Conservation (phyloP, 2,888 invertebrate genomes). For the Hymenopus coronatus region DNA sequence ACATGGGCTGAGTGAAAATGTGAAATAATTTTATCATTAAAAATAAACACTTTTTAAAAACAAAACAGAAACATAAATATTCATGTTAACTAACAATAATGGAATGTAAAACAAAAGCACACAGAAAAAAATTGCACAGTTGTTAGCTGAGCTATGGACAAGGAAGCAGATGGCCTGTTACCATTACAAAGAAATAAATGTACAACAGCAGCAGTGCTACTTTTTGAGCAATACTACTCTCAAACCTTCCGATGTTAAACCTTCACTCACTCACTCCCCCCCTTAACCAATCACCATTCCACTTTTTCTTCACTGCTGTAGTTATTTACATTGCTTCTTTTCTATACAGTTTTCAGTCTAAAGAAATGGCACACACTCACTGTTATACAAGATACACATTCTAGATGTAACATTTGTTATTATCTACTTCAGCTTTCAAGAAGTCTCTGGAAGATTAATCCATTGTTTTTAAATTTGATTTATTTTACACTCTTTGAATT, state of each 20-base stretch:
- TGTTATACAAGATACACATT: not conserved
- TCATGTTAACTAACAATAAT: not conserved
- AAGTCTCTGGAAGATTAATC: too few species aligned
- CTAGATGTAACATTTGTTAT: too few species aligned
- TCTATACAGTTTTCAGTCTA: not conserved
- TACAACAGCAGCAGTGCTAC: not conserved
- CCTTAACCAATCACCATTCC: not conserved
- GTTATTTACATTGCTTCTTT: not conserved
- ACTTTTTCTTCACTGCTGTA: not conserved
- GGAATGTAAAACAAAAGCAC: not conserved
- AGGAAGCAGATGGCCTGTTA: not conserved
- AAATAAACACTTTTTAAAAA: not conserved
- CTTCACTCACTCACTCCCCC: not conserved
- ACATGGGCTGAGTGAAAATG: not conserved
- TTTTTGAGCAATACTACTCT: not conserved
- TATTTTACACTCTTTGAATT: too few species aligned
- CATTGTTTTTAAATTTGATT: too few species aligned
- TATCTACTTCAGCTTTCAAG: too few species aligned
- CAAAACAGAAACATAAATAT: not conserved
- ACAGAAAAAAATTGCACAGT: not conserved
- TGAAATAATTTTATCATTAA: not conserved
- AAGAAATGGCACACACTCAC: not conserved
- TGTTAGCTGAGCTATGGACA: not conserved
- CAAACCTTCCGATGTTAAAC: not conserved
- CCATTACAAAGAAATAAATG: not conserved